Base-by-base conservation (phyloP, 2,113 vertebrate genomes). In the Acrocephalus kingi region DNA sequence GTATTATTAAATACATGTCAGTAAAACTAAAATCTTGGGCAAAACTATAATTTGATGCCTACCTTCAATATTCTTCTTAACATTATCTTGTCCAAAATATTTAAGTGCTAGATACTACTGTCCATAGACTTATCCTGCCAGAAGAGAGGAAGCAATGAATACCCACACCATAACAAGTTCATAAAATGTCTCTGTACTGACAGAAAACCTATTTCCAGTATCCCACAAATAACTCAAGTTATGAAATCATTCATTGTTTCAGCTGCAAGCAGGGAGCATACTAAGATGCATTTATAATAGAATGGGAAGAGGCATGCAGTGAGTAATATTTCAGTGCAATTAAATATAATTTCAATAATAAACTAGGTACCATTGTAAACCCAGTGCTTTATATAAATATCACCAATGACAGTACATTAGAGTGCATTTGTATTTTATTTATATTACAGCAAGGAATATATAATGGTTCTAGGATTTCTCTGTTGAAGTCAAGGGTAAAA, bases 331-430 rank as follows among this genome's bases (percentile, higher is more conserved):
- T 94, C 94, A 93, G 80, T 87, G 41, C 85, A 97, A 97, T 90
- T 97, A 97, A 96, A 93, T 93, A 95, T 74, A 12, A 86, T 88
- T 76, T 85, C 78, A 77, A 48, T 41, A 90, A 87, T 91, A 97
- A 97, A 92, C 97, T 96, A 93, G n/a, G 61, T 69, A 93, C 93
- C 80, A 96, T 90, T 96, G 88, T 93, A 96, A 96, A 96, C 41
- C 59, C 62, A 84, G 69, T 84, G 78, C 87, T 94, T 90, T 72
- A 93, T 89, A 93, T 76, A 96, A 95, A 95, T 72, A 94, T 68
- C 90, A 88, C 73, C 59, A 74, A 94, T 94, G 77, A 95, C 94
- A 96, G 55, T 78, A 96, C 68, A 81, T 87, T 94, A 83, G 54
- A 96, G 94, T 24, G 39, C 61, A 80, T 95, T 95, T 91, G 28